A percentile compares a stretch with the other conserved stretches of the same genome.
These are phyloP conservation scores for Pycnonotus jocosus DNA, from an alignment of 2,113 vertebrate species.

Conservation along the genomic window DNA sequence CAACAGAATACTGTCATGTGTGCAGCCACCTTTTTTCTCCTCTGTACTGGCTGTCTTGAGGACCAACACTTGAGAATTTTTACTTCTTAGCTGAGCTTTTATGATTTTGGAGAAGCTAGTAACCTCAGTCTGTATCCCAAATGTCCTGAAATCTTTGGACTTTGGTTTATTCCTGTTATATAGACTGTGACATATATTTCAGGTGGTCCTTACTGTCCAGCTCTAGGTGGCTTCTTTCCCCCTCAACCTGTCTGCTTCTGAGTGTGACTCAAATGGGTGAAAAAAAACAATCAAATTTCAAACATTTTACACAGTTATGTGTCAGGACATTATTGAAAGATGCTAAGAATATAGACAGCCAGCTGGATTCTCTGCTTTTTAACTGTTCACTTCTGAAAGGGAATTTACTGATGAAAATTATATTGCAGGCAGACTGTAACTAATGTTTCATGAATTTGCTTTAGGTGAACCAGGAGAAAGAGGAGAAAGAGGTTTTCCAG, in stretches of 20 bases:
- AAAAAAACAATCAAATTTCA: neutral
- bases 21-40: neutral
- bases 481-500: constrained; percentile 86
- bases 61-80: neutral
- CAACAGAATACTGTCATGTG: neutral
- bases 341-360: neutral
- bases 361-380: neutral
- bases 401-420: neutral
- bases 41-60: neutral
- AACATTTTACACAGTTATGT: neutral
- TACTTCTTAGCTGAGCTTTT: neutral
- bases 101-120: neutral
- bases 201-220: neutral
- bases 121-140: neutral
- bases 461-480: constrained; percentile 93
- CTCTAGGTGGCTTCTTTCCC: neutral
- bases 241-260: neutral
- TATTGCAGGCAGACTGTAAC: neutral
- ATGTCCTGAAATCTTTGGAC: neutral
- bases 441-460: constrained; percentile 14
- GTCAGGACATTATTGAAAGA: neutral
- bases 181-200: neutral
- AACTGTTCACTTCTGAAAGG: neutral
- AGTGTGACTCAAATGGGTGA: neutral
- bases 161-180: neutral